Conservation (phyloP, 2,113 vertebrate genomes). For the Embiotoca jacksoni region DNA sequence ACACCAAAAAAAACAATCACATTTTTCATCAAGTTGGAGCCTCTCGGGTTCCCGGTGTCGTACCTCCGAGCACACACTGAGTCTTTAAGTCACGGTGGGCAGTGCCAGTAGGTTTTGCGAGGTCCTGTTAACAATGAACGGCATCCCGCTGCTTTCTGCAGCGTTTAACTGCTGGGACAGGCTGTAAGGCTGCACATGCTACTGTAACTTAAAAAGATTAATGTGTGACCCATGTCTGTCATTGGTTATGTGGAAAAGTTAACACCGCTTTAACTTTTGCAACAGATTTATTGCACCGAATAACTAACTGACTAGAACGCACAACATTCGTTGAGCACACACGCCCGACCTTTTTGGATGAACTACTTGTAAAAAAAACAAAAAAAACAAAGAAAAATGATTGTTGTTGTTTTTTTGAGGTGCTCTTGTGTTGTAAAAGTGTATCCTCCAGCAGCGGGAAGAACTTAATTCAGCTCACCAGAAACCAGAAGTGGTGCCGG, state of each 20-base stretch:
- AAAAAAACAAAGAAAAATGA: neutral
- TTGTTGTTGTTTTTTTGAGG: neutral
- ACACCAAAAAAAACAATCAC: too few relatives aligned
- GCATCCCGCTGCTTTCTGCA: constrained; percentile 14
- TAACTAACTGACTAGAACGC: neutral
- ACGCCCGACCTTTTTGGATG: neutral
- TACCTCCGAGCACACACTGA: neutral
- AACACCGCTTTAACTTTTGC: constrained; percentile 10
- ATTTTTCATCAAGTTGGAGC: neutral
- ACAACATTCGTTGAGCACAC: neutral
- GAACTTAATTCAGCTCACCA: constrained; percentile 10
- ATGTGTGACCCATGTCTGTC: constrained; percentile 11
- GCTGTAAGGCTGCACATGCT: neutral
- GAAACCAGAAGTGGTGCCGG: constrained; percentile 47
- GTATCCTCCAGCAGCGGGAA: neutral
- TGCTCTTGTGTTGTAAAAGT: neutral
- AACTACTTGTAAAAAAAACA: too few relatives aligned
- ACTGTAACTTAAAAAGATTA: constrained; percentile 14
- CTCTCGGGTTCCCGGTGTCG: neutral
- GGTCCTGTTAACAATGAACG: constrained; percentile 24
- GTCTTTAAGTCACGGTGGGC: neutral
- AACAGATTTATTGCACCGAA: neutral
- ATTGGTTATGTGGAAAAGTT: constrained; percentile 10
- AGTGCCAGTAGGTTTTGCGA: neutral
- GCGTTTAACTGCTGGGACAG: constrained; percentile 8